A percentile compares a stretch with the other conserved stretches of the same genome.
These are phyloP conservation scores for Morinoia aosen DNA, from an alignment of 2,888 invertebrate species.

Conservation along the genomic window DNA sequence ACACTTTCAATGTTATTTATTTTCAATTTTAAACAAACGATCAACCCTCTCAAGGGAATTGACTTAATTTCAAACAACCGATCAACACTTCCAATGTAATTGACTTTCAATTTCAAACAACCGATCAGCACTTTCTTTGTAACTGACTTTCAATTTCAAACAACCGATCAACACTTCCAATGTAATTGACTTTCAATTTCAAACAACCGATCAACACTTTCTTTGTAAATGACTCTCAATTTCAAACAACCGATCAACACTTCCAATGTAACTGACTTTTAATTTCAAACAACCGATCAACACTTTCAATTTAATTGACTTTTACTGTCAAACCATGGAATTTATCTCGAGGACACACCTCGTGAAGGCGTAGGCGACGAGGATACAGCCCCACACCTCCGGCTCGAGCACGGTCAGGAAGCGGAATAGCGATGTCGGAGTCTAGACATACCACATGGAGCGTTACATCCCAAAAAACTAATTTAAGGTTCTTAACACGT, in stretches of 20 bases:
- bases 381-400: constrained; percentile 96
- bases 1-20: too few species aligned
- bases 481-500: background rate
- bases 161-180: too few species aligned
- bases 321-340: background rate
- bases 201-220: too few species aligned
- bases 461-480: background rate
- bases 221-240: too few species aligned
- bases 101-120: too few species aligned
- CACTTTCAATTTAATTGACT: background rate
- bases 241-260: too few species aligned
- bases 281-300: background rate
- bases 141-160: too few species aligned
- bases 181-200: too few species aligned
- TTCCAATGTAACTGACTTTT: too few species aligned
- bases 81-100: too few species aligned
- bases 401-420: constrained; percentile 96
- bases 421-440: constrained; percentile 92
- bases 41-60: background rate
- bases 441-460: background rate
- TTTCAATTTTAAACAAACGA: too few species aligned
- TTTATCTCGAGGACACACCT: constrained; percentile 74
- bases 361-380: constrained; percentile 95
- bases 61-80: background rate
- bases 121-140: too few species aligned